These are phyloP conservation scores for Lutraria lutraria DNA, from an alignment of 2,888 invertebrate species.

Conservation along the genomic window DNA sequence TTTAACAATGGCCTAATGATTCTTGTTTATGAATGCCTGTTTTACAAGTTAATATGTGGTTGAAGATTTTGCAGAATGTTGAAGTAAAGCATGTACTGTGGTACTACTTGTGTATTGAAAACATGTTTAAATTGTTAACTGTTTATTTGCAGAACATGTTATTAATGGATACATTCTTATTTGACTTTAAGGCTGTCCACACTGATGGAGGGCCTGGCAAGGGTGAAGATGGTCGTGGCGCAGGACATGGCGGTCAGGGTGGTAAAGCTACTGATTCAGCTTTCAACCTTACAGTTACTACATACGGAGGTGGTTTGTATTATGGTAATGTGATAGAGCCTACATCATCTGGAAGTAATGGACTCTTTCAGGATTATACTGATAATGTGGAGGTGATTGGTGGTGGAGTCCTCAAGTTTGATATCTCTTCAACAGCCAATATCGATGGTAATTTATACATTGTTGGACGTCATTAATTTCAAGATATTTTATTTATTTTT, in stretches of 20 bases:
- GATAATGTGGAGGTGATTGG: conserved; percentile 56
- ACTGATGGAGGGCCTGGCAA: conserved; percentile 66
- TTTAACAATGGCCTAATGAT: no score
- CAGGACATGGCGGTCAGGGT: conserved; percentile 79
- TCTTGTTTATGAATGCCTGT: background rate
- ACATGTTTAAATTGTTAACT: background rate
- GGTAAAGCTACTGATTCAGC: conserved; percentile 53
- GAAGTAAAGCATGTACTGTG: background rate
- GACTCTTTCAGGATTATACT: conserved; percentile 48
- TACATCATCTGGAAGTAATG: conserved; percentile 72
- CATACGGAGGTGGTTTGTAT: conserved; percentile 68
- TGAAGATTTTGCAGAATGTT: background rate
- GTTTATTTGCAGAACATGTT: background rate
- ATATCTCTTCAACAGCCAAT: conserved; percentile 55
- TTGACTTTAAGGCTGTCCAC: conserved; percentile 56
- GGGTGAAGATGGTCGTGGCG: conserved; percentile 75
- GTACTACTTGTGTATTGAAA: no score
- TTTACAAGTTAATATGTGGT: background rate
- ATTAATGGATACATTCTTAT: background rate
- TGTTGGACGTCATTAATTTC: no score
- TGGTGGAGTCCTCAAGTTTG: conserved; percentile 75
- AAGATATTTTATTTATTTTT: background rate
- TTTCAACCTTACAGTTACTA: background rate
- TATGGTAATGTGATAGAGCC: conserved; percentile 72
- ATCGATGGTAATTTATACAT: conserved; percentile 72